Evolutionary conservation across 1,140 invertebrate genomes (phyloP).

Genomic region (Probaryconus sp.): DNA sequence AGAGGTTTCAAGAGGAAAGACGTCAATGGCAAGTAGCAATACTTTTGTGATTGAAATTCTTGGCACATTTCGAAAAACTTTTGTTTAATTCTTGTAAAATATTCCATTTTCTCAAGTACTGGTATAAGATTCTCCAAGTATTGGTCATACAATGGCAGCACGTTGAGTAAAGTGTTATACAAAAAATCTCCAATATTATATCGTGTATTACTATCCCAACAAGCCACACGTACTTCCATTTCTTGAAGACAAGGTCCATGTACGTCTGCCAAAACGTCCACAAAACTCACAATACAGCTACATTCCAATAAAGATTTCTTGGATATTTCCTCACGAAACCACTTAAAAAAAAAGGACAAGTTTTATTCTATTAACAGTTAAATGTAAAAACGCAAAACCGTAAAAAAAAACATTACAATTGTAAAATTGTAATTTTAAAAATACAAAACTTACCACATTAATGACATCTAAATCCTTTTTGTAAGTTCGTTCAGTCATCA

Average conservation of each 20-base stretch:
- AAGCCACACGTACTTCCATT: constrained; percentile 82
- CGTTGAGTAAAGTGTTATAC: constrained; percentile 74
- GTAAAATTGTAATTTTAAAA: constrained; percentile 9
- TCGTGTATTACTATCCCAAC: constrained; percentile 80
- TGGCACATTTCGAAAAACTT: constrained; percentile 89
- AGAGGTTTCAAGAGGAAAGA: constrained; percentile 93
- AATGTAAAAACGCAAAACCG: constrained; percentile 4
- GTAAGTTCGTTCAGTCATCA: constrained; percentile 97
- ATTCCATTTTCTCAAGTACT: constrained; percentile 87
- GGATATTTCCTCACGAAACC: constrained; percentile 84
- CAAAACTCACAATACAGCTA: constrained; percentile 80
- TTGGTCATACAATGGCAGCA: constrained; percentile 86
- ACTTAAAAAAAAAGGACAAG: constrained; percentile 77
- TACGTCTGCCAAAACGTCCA: constrained; percentile 83
- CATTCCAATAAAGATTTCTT: constrained; percentile 81
- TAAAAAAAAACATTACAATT: constrained; percentile 77
- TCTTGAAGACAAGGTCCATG: constrained; percentile 84
- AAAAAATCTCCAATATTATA: constrained; percentile 82
- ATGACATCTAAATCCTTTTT: constrained; percentile 96
- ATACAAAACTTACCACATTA: constrained; percentile 83
- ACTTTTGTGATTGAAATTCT: constrained; percentile 91
- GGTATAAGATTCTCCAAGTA: constrained; percentile 88
- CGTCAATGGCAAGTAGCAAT: constrained; percentile 92
- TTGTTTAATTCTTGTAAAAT: constrained; percentile 83
- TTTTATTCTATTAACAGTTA: constrained; percentile 10